Conservation (phyloP, 2,797 vertebrate species). For the Otolemur crassicaudatus region DNA sequence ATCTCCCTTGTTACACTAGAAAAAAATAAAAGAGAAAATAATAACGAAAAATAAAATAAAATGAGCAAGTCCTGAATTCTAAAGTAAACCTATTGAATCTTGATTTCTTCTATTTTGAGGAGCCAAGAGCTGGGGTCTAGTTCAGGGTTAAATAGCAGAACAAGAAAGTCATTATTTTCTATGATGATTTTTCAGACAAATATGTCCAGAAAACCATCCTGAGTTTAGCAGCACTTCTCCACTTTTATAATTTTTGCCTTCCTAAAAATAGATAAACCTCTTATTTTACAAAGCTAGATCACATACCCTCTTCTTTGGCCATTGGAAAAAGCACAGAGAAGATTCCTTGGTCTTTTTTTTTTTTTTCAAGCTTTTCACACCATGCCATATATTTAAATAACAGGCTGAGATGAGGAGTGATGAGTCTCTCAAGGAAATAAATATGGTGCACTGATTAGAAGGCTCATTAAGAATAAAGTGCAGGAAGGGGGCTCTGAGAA, state of each 20-base stretch:
- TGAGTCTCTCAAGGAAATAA: constrained; percentile 90
- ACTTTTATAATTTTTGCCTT: background rate
- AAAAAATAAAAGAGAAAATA: background rate
- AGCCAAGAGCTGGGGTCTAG: background rate
- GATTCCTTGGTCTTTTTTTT: background rate
- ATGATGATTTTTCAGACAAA: background rate
- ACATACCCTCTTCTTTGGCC: constrained; percentile 59
- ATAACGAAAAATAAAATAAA: background rate
- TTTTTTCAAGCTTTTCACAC: constrained; percentile 76
- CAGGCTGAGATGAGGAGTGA: constrained; percentile 86
- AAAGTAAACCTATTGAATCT: background rate
- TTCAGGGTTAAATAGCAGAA: constrained; percentile 5
- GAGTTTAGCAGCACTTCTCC: background rate
- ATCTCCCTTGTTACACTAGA: too few relatives aligned
- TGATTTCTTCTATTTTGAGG: background rate
- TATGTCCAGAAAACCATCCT: background rate
- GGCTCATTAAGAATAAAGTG: constrained; percentile 90
- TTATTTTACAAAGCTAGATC: constrained; percentile 1
- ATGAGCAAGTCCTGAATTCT: background rate
- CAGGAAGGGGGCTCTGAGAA: constrained; percentile 89
- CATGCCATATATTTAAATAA: constrained; percentile 86
- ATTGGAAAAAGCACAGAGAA: constrained; percentile 78
- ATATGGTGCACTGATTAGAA: constrained; percentile 89
- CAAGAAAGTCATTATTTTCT: background rate
- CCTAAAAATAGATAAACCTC: background rate